phyloP scores from a whole-genome alignment of 2,113 vertebrate species.

The Cepphus grylle region DNA sequence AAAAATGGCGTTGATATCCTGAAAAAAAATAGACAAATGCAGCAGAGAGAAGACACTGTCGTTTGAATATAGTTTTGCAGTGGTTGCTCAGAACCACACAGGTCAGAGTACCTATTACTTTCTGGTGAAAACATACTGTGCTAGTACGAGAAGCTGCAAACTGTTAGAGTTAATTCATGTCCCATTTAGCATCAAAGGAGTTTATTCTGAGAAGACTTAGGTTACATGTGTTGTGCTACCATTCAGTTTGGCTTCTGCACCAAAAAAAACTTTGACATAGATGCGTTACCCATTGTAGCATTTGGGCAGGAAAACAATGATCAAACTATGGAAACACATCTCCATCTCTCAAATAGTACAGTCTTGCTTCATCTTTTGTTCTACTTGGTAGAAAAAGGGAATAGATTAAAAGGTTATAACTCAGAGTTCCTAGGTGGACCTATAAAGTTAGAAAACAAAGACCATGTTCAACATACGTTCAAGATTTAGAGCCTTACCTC shows the following conservation, averaged over 20 bases:
- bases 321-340: not conserved
- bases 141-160: not conserved
- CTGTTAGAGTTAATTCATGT: not conserved
- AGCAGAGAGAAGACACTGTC: not conserved
- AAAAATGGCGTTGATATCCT: not conserved
- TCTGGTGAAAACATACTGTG: not conserved
- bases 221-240: not conserved
- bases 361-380: not conserved
- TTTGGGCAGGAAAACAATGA: not conserved
- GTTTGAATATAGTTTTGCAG: not conserved
- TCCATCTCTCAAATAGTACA: not conserved
- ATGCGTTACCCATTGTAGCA: not conserved
- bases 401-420: not conserved
- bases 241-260: not conserved
- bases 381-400: not conserved
- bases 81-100: not conserved
- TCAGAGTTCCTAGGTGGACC: not conserved
- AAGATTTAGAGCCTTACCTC: not conserved
- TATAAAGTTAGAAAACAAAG: not conserved
- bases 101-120: not conserved
- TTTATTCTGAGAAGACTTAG: not conserved
- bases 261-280: not conserved
- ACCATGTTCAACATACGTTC: accelerated
- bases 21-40: not conserved
- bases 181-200: not conserved